A percentile compares a stretch with the other conserved stretches of the same genome.
phyloP scores from a whole-genome alignment of 2,888 invertebrate genomes.

The Azorinus chamasolen region DNA sequence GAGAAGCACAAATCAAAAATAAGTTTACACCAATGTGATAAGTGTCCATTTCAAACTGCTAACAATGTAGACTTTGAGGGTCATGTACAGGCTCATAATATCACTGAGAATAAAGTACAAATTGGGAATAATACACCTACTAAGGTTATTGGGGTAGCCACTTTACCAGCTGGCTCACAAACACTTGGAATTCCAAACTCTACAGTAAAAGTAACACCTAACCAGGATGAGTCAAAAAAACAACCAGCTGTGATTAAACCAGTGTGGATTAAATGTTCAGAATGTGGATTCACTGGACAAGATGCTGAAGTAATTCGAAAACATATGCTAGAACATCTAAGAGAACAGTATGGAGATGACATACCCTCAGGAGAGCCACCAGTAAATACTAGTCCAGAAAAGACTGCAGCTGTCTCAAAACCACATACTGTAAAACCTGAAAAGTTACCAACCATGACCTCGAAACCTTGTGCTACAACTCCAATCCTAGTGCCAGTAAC shows the following conservation, averaged over 20 bases:
- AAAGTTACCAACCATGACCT: constrained; percentile 22
- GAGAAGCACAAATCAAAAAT: constrained; percentile 57
- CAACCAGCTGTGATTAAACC: constrained; percentile 60
- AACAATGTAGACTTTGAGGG: constrained; percentile 79
- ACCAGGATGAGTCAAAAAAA: constrained; percentile 5
- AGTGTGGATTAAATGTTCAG: constrained; percentile 82
- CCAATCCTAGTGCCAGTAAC: constrained; percentile 45
- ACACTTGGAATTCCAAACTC: constrained; percentile 18
- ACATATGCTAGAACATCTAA: constrained; percentile 81
- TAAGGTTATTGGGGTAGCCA: constrained; percentile 40
- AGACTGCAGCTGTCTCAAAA: constrained; percentile 35
- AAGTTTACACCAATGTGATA: constrained; percentile 74
- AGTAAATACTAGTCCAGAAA: background rate
- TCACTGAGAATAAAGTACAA: constrained; percentile 36
- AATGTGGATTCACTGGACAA: constrained; percentile 82
- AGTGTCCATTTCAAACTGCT: constrained; percentile 77
- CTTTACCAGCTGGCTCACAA: constrained; percentile 19
- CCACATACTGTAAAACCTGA: constrained; percentile 9
- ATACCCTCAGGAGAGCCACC: background rate
- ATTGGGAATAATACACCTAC: constrained; percentile 25
- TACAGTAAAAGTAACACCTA: constrained; percentile 24
- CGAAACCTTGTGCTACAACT: constrained; percentile 22
- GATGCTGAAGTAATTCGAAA: constrained; percentile 75
- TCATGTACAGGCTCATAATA: constrained; percentile 71
- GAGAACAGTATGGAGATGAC: background rate